phyloP scores from a whole-genome alignment of 2,113 vertebrate genomes.

The Phaetusa simplex region DNA sequence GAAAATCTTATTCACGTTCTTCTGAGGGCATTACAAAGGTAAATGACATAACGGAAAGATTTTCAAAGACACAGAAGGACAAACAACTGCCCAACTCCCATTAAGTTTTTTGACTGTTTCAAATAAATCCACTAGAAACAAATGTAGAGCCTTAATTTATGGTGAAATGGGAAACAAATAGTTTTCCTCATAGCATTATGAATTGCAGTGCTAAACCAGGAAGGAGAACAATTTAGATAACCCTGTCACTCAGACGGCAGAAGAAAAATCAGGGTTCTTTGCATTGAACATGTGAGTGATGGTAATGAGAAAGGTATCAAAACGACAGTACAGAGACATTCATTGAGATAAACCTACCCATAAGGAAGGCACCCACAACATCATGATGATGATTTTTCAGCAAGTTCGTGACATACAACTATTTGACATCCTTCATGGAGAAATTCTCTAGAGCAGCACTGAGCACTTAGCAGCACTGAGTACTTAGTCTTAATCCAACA shows the following conservation, averaged over 20 bases:
- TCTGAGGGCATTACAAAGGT: neutral
- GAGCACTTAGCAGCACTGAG: neutral
- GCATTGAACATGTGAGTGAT: slow-evolving; percentile 16
- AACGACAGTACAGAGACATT: slow-evolving; percentile 29
- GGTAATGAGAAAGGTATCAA: slow-evolving; percentile 10
- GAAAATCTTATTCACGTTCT: neutral
- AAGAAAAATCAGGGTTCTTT: neutral
- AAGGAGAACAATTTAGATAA: slow-evolving; percentile 9
- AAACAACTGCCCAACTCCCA: neutral
- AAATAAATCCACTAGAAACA: neutral
- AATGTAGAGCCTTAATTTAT: neutral
- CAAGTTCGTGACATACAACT: neutral
- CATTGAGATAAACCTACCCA: slow-evolving; percentile 44
- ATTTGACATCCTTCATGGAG: neutral
- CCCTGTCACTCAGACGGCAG: neutral
- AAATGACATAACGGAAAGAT: neutral
- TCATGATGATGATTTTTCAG: neutral
- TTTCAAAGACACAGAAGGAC: neutral
- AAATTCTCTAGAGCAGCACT: slow-evolving; percentile 24
- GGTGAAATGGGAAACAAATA: neutral
- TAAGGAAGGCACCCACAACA: slow-evolving; percentile 25
- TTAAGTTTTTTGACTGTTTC: neutral
- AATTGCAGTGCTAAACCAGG: neutral
- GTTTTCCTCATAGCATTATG: neutral
- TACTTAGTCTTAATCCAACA: slow-evolving; percentile 13